phyloP scores from a whole-genome alignment of 2,113 vertebrate species.

The Coptodon bakossiorum region DNA sequence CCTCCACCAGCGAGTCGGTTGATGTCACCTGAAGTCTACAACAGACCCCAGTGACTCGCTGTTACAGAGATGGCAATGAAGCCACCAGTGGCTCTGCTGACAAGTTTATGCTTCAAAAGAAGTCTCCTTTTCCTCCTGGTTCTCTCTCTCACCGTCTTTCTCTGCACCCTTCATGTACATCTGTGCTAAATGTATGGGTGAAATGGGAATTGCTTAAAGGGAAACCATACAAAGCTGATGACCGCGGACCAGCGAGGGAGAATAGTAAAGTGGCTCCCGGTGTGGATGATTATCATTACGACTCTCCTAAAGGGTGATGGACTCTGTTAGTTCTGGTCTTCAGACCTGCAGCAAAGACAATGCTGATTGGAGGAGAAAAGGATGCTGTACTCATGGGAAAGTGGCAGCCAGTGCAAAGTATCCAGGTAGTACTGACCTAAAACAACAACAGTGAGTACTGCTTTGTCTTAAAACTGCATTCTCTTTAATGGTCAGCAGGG shows the following conservation, averaged over 20 bases:
- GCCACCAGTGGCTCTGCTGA: background rate
- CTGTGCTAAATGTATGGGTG: background rate
- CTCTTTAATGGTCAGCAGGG: background rate
- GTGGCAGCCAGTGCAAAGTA: background rate
- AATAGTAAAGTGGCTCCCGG: background rate
- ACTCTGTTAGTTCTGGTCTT: background rate
- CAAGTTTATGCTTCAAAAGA: background rate
- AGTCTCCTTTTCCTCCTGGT: background rate
- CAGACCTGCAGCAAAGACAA: background rate
- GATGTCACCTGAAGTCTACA: constrained; percentile 41
- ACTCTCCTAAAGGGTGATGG: background rate
- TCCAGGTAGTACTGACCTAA: background rate
- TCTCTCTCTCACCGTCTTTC: background rate
- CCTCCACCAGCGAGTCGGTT: background rate
- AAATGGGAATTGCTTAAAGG: background rate
- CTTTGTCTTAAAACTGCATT: background rate
- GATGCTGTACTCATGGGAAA: background rate
- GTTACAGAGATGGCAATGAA: constrained; percentile 13
- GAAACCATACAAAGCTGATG: background rate
- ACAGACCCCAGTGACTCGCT: constrained; percentile 13
- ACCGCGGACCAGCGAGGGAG: background rate
- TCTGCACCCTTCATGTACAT: background rate
- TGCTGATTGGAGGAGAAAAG: background rate
- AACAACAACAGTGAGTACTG: background rate
- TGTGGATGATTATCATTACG: background rate